A percentile compares a stretch with the other conserved stretches of the same genome.
Evolutionary conservation across 2,888 invertebrate species (phyloP).

Genomic region (Metallyticus violacea): DNA sequence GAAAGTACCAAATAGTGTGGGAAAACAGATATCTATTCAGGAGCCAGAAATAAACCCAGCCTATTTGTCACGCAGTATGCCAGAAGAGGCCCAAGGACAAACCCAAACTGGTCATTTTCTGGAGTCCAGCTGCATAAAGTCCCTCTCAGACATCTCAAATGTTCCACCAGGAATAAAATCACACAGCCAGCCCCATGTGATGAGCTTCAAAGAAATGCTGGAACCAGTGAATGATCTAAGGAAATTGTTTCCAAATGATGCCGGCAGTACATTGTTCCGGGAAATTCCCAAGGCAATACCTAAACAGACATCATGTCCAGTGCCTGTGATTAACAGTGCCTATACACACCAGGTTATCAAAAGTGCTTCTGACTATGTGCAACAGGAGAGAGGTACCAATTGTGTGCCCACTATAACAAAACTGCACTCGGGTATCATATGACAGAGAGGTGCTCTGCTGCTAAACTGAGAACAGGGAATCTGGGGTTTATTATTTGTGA

Average conservation of each 20-base stretch:
- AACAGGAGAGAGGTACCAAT: not conserved
- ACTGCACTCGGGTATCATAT: not conserved
- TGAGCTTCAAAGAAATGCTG: not conserved
- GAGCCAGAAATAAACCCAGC: not conserved
- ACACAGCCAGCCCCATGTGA: not conserved
- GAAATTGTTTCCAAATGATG: not conserved
- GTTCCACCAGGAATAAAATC: not conserved
- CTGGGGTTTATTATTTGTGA: too few species aligned
- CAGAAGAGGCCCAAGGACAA: not conserved
- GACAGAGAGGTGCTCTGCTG: too few species aligned
- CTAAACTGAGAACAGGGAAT: too few species aligned
- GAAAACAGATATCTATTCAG: not conserved
- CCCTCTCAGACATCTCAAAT: not conserved
- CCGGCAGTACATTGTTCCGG: not conserved
- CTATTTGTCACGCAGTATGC: not conserved
- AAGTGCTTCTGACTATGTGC: not conserved
- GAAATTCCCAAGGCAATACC: not conserved
- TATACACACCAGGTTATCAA: not conserved
- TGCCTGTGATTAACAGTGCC: constrained; percentile 6
- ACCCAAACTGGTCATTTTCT: not conserved
- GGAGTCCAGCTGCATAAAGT: not conserved
- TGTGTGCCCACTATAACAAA: constrained; percentile 23
- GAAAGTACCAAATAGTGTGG: not conserved
- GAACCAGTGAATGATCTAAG: not conserved
- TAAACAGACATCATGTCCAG: not conserved